Evolutionary conservation across 2,797 vertebrate species (phyloP).

Genomic region (Calcarius lapponicus): DNA sequence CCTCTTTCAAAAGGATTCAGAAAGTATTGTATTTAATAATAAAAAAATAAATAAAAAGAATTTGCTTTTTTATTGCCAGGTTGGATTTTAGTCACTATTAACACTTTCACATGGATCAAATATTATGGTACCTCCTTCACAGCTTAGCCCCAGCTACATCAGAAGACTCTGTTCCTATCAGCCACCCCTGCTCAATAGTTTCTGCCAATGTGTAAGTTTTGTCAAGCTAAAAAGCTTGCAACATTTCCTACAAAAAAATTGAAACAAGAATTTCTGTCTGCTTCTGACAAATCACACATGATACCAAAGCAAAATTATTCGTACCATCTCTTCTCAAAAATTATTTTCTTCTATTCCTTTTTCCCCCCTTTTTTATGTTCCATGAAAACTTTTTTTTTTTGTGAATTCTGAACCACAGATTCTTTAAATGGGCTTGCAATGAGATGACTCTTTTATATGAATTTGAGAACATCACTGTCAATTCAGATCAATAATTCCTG

Average conservation of each 20-base stretch:
- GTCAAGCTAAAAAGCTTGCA: background rate
- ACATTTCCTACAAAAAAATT: background rate
- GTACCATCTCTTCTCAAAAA: background rate
- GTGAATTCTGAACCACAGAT: conserved; percentile 47
- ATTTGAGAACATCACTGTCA: conserved; percentile 71
- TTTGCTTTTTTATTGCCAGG: background rate
- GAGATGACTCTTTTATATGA: conserved; percentile 70
- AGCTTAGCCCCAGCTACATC: background rate
- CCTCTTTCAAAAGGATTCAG: background rate
- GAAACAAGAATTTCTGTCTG: background rate
- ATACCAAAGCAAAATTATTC: background rate
- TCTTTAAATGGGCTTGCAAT: conserved; percentile 63
- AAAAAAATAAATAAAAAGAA: background rate
- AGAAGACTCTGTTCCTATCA: background rate
- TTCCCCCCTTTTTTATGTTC: background rate
- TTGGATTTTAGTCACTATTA: background rate
- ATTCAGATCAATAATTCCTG: conserved; percentile 75
- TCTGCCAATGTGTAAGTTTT: background rate
- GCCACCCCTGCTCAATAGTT: background rate
- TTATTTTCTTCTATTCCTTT: background rate
- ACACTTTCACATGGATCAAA: background rate
- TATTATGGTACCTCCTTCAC: background rate
- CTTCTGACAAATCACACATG: background rate
- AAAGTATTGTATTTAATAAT: background rate
- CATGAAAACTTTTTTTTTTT: background rate